Percentiles rank a stretch among this genome's conserved stretches.
These are phyloP conservation scores for Labeo catla DNA, from an alignment of 2,113 vertebrate genomes.

Conservation along the genomic window DNA sequence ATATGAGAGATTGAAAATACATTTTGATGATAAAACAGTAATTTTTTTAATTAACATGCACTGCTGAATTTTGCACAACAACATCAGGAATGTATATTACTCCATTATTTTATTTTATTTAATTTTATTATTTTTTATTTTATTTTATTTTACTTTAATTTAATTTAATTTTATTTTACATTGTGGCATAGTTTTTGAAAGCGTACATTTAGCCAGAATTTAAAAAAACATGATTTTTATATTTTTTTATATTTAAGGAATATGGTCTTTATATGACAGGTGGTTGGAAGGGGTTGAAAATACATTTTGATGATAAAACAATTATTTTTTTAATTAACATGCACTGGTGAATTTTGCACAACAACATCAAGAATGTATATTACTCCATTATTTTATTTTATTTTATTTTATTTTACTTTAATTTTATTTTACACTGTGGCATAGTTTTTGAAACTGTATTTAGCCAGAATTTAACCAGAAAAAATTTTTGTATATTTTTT, in stretches of 20 bases:
- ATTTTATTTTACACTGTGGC: background rate
- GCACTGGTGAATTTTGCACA: background rate
- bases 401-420: no score
- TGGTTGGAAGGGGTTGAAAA: background rate
- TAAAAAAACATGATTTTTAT: background rate
- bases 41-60: background rate
- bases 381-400: no score
- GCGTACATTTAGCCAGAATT: background rate
- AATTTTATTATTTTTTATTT: no score
- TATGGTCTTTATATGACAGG: no score
- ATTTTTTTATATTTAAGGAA: no score
- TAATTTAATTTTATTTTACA: background rate
- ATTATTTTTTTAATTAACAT: background rate
- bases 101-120: no score
- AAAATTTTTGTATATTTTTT: background rate
- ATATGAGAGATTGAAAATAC: background rate
- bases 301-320: background rate
- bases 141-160: no score
- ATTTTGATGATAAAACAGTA: background rate
- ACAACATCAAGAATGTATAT: background rate
- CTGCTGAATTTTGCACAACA: background rate
- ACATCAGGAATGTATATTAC: background rate
- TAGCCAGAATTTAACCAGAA: background rate
- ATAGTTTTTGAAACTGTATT: background rate
- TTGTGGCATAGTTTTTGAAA: background rate